A percentile compares a stretch with the other conserved stretches of the same genome.
Conservation (phyloP, 23 tunicate genomes). For the Diplosoma virens region DNA sequence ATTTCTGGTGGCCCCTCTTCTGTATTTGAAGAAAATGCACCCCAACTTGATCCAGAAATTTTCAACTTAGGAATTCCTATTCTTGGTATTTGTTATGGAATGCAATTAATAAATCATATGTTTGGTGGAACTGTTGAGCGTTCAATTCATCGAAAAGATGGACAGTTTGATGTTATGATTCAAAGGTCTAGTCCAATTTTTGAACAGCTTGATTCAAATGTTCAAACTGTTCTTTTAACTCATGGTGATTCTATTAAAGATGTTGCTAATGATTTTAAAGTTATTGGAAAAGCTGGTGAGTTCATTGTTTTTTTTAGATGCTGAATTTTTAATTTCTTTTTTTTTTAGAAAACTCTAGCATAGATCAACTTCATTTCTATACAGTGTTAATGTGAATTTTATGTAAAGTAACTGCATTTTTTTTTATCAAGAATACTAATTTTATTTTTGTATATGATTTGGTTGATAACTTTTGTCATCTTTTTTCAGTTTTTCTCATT, state of each 20-base stretch:
- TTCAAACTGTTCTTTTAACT: constrained; percentile 82
- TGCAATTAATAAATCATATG: constrained; percentile 86
- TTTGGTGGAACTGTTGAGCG: constrained; percentile 88
- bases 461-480: too few species aligned
- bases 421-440: too few species aligned
- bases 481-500: too few species aligned
- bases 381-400: too few species aligned
- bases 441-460: too few species aligned
- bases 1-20: constrained; percentile 95
- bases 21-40: constrained; percentile 67
- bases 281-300: constrained; percentile 65
- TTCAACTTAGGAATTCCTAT: constrained; percentile 85
- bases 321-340: too few species aligned
- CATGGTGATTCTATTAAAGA: constrained; percentile 89
- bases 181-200: constrained; percentile 62
- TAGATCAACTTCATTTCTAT: too few species aligned
- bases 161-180: constrained; percentile 65
- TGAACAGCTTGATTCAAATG: constrained; percentile 33
- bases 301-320: too few species aligned
- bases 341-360: too few species aligned
- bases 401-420: too few species aligned
- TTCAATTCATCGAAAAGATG: constrained; percentile 69
- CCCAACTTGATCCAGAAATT: constrained; percentile 47
- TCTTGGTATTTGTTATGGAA: constrained; percentile 94
- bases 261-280: constrained; percentile 62